Percentiles rank a stretch among this genome's conserved stretches.
phyloP scores from a whole-genome alignment of 2,888 invertebrate genomes.

The Tiliacea citrago region DNA sequence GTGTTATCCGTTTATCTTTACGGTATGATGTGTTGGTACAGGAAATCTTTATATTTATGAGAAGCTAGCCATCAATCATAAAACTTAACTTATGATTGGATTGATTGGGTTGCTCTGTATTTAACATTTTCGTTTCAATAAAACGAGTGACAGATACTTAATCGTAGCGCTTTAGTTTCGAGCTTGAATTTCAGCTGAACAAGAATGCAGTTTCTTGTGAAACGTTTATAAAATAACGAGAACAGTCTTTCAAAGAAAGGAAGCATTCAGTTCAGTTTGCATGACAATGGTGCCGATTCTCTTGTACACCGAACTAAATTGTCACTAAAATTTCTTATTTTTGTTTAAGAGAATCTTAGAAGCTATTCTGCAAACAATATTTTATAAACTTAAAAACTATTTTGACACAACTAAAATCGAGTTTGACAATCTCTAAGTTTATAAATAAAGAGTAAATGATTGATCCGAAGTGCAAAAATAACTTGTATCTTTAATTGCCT shows the following conservation, averaged over 20 bases:
- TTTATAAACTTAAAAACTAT: no score
- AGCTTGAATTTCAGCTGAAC: not conserved
- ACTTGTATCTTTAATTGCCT: no score
- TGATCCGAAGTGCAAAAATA: no score
- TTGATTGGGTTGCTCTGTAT: not conserved
- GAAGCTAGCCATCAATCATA: not conserved
- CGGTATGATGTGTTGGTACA: conserved; percentile 10
- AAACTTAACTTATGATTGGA: not conserved
- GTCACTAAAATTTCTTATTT: no score
- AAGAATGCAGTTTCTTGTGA: not conserved
- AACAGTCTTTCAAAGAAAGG: conserved; percentile 1
- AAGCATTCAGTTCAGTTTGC: not conserved
- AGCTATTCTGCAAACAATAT: no score
- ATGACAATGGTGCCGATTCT: no score
- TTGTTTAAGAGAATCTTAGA: no score
- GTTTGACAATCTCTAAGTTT: no score
- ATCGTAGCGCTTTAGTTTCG: not conserved
- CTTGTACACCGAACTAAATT: no score
- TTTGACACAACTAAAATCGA: no score
- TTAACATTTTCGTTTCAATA: not conserved
- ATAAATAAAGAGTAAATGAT: no score
- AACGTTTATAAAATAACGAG: not conserved
- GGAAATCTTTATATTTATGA: conserved; percentile 39
- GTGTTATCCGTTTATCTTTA: conserved; percentile 47
- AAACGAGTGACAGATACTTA: not conserved